phyloP scores from a whole-genome alignment of 2,113 vertebrate genomes.

The Dolichotis patagonum region DNA sequence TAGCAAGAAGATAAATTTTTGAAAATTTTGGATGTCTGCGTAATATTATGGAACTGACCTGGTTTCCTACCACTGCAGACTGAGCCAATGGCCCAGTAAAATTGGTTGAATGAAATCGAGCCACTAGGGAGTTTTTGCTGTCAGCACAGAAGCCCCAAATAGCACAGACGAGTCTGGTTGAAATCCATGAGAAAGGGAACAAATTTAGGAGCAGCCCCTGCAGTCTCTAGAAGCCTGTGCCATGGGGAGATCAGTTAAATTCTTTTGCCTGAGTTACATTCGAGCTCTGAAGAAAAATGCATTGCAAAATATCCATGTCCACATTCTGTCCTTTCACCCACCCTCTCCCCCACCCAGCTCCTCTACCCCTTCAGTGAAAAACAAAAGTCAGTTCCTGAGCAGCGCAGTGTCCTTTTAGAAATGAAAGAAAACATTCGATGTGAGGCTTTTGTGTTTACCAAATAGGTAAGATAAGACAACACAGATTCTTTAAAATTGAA shows the following conservation, averaged over 20 bases:
- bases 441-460: not conserved
- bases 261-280: conserved; percentile 27
- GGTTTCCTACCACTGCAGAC: conserved; percentile 72
- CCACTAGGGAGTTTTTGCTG: conserved; percentile 67
- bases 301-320: not conserved
- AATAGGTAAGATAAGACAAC: not conserved
- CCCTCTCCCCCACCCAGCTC: not conserved
- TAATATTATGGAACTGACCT: conserved; percentile 64
- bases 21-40: conserved; percentile 48
- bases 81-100: conserved; percentile 76
- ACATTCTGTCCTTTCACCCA: not conserved
- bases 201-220: conserved; percentile 30
- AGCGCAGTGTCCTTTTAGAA: conserved; percentile 10
- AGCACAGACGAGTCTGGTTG: conserved; percentile 66
- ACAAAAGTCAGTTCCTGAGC: not conserved
- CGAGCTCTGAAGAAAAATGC: not conserved
- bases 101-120: conserved; percentile 66
- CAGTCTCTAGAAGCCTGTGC: not conserved
- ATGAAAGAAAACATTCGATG: not conserved
- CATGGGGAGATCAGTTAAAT: not conserved
- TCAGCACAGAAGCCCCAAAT: conserved; percentile 64
- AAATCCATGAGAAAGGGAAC: conserved; percentile 53
- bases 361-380: not conserved
- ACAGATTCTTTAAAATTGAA: not conserved
- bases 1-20: not conserved